Base-by-base conservation (phyloP, 2,113 vertebrate genomes). In the Silurus meridionalis region DNA sequence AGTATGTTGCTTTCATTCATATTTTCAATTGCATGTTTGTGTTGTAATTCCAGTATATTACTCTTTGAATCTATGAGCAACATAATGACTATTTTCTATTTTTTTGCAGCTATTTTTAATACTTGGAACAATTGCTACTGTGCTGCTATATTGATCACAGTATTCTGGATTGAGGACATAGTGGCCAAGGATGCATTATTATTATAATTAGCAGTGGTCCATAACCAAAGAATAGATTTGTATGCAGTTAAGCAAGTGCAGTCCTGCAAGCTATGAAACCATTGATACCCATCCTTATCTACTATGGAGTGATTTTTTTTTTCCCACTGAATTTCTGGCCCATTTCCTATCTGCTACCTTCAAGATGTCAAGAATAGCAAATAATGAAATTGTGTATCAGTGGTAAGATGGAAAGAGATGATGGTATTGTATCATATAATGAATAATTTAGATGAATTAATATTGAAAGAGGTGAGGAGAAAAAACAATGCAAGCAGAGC, bases 201-300 rank as follows among this genome's bases (percentile, higher is more conserved):
- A 50, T 64, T 85, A 85, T 66, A 61, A 50, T 64, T 84, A 77
- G 71, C 23, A 78, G 78, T 37, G 58, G 14, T 17, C 15, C 7
- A 11, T 63, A 53, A 55, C n/a, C 50, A 46, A 57, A 23, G 14
- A 57, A 78, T 64, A 21, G 21, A 77, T 63, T 25, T 46, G 63
- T 77, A 25, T 28, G 19, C 37, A 25, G 14, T 25, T 53, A 55
- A 53, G 25, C 53, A 52, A 53, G 15, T 53, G 7, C 8, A 64
- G 46, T 48, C 21, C 21, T 25, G 19, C 37, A 52, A 53, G 21
- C 14, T 15, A n/a, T 46, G 7, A 46, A 83, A 83, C 23, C 19
- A 57, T 9, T 60, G 7, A 72, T 82, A 52, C 21, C 10, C 3
- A 28, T 81, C 78, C 4, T 4, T 19, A 69, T 48, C 25, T 46